phyloP scores from a whole-genome alignment of 2,113 vertebrate genomes.

The Rhabdomys dilectus region DNA sequence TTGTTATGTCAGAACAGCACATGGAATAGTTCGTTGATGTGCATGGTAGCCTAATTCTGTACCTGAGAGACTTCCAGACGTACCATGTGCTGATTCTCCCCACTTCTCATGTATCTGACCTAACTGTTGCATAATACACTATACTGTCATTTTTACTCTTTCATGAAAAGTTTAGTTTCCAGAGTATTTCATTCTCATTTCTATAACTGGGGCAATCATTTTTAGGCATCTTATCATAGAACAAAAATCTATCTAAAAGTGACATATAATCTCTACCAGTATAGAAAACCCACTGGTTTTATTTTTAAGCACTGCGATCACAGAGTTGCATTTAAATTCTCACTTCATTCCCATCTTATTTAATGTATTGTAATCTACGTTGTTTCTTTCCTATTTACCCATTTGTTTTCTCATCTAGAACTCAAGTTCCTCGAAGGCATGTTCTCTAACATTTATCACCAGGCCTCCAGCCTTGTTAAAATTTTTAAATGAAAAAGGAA shows the following conservation, averaged over 20 bases:
- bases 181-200: background rate
- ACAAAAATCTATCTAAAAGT: conserved; percentile 1
- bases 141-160: too few species aligned
- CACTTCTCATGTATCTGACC: too few species aligned
- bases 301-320: background rate
- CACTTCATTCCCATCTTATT: background rate
- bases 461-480: background rate
- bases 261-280: background rate
- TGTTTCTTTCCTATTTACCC: background rate
- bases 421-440: background rate
- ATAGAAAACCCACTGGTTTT: background rate
- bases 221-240: background rate
- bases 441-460: background rate
- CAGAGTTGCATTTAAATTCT: background rate
- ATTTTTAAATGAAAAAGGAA: background rate
- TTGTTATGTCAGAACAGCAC: background rate
- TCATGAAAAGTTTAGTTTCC: background rate
- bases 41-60: background rate
- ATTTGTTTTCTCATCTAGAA: background rate
- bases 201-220: background rate
- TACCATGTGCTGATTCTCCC: too few species aligned
- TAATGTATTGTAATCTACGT: background rate
- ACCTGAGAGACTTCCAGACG: background rate
- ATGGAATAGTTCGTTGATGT: too few species aligned
- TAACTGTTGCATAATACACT: background rate